These are phyloP conservation scores for Tetrapedia diversipes DNA, from an alignment of 2,888 invertebrate genomes.

Conservation along the genomic window DNA sequence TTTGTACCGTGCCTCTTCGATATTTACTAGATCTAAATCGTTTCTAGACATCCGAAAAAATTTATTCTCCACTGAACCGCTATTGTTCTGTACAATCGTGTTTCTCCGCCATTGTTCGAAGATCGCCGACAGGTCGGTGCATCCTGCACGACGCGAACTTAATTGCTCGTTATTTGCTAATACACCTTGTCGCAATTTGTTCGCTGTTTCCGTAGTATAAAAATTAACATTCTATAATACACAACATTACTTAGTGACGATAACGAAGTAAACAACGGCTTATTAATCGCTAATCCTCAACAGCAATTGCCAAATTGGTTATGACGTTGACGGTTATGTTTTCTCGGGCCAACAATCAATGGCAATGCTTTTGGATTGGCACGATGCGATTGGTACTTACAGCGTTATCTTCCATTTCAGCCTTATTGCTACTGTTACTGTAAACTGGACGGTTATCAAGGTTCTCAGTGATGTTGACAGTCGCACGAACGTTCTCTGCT, in stretches of 20 bases:
- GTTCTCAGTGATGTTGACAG: background rate
- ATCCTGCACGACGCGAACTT: background rate
- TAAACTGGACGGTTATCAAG: conserved; percentile 8
- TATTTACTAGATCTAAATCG: conserved; percentile 5
- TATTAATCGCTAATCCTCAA: background rate
- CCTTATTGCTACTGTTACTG: conserved; percentile 14
- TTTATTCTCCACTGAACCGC: background rate
- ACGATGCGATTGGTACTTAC: conserved; percentile 26
- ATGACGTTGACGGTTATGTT: background rate
- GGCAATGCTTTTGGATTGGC: background rate
- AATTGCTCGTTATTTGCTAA: background rate
- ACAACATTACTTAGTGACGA: conserved; percentile 40
- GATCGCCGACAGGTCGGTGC: conserved; percentile 34
- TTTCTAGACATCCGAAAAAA: background rate
- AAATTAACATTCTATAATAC: conserved; percentile 53
- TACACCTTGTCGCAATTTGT: conserved; percentile 3
- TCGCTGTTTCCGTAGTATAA: conserved; percentile 38
- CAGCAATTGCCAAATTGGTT: conserved; percentile 39
- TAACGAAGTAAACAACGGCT: too few relatives aligned
- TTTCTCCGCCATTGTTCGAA: conserved; percentile 32
- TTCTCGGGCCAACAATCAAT: background rate
- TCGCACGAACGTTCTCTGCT: conserved; percentile 40
- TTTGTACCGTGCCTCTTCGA: conserved; percentile 27
- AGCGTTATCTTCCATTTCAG: background rate
- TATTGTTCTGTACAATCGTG: background rate